Percentiles rank a stretch among this genome's conserved stretches.
These are phyloP conservation scores for Anolis apletophallus DNA, from an alignment of 2,797 vertebrate genomes.

Conservation along the genomic window DNA sequence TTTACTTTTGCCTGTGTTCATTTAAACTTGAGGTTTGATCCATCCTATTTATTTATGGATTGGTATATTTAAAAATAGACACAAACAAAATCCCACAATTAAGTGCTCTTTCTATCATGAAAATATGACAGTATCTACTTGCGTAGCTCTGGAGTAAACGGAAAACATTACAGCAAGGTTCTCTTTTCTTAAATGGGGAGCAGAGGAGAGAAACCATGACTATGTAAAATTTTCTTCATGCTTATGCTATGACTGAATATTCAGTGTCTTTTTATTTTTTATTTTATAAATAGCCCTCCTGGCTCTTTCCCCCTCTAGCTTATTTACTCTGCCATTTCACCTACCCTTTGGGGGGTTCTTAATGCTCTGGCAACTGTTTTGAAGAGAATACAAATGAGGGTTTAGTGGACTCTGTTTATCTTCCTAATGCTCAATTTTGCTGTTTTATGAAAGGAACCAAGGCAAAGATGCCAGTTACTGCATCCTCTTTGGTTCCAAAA, in stretches of 20 bases:
- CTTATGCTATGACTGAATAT: background rate
- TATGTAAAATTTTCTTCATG: background rate
- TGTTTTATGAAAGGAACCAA: background rate
- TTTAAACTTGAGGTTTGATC: background rate
- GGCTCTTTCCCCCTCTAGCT: background rate
- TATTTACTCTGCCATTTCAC: background rate
- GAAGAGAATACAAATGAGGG: background rate
- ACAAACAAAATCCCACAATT: background rate
- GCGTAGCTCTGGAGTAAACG: background rate
- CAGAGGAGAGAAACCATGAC: background rate
- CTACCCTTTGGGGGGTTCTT: conserved; percentile 1
- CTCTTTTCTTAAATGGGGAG: background rate
- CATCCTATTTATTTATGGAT: background rate
- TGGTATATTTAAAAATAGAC: background rate
- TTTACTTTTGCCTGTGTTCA: background rate
- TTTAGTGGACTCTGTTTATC: background rate
- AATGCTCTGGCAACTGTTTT: background rate
- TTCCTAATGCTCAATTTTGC: background rate
- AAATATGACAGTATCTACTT: background rate
- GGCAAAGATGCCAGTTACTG: background rate
- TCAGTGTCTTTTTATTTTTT: background rate
- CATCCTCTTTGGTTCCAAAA: background rate
- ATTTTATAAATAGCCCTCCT: background rate
- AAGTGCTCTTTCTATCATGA: background rate
- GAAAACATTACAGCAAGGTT: background rate